Evolutionary conservation across 2,888 invertebrate species (phyloP).

Genomic region (Hydraecia micacea): DNA sequence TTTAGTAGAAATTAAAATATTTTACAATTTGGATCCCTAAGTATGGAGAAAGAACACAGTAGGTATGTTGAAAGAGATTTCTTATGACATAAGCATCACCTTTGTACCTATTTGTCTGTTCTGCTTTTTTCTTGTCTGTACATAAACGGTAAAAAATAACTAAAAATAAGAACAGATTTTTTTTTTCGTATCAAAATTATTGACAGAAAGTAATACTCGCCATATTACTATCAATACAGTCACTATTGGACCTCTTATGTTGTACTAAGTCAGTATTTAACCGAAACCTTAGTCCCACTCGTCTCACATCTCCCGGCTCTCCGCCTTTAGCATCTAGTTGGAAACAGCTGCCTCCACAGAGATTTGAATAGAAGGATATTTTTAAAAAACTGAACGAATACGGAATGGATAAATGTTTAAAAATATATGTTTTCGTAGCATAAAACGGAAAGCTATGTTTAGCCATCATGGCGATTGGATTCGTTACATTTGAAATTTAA

Average conservation of each 20-base stretch:
- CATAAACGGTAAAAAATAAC: too few species aligned
- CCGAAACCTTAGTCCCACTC: background rate
- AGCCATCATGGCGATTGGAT: conserved; percentile 21
- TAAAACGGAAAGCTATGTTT: conserved; percentile 20
- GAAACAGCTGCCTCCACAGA: conserved; percentile 36
- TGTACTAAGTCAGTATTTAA: background rate
- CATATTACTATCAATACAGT: background rate
- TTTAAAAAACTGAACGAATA: conserved; percentile 44
- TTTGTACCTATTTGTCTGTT: too few species aligned
- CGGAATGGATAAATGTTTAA: conserved; percentile 41
- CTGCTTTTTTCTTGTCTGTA: too few species aligned
- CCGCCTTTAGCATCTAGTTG: conserved; percentile 16
- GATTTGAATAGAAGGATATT: conserved; percentile 51
- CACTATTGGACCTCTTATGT: background rate
- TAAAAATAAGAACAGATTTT: too few species aligned
- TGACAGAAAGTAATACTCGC: too few species aligned
- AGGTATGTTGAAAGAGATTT: too few species aligned
- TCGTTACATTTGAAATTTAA: conserved; percentile 5
- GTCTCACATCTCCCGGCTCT: background rate
- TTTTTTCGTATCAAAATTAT: too few species aligned
- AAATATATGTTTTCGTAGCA: conserved; percentile 42
- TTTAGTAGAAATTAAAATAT: background rate
- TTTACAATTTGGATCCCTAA: background rate
- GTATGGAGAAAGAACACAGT: too few species aligned
- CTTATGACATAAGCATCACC: too few species aligned